Evolutionary conservation across 2,888 invertebrate species (phyloP).

Genomic region (Stomorhina lunata): DNA sequence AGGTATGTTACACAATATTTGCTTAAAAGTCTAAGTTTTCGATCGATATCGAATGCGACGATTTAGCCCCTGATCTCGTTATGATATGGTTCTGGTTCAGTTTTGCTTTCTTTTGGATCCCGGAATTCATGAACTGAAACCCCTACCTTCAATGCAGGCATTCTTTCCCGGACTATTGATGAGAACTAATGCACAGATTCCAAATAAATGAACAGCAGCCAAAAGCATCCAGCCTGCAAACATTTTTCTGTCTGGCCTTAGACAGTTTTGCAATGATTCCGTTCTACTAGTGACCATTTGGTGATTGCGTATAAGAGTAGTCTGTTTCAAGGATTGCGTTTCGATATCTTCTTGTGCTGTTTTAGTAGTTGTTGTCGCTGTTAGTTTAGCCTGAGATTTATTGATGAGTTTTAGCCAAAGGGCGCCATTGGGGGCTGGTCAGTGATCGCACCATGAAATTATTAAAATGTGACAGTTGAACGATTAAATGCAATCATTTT

Average conservation of each 20-base stretch:
- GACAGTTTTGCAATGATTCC: slow-evolving; percentile 27
- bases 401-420: slow-evolving; percentile 76
- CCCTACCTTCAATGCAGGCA: slow-evolving; percentile 35
- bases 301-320: slow-evolving; percentile 55
- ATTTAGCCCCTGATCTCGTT: background rate
- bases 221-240: slow-evolving; percentile 48
- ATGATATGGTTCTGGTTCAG: background rate
- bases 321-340: slow-evolving; percentile 39
- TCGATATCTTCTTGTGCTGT: slow-evolving; percentile 38
- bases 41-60: too few species aligned
- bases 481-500: slow-evolving; percentile 77
- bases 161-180: slow-evolving; percentile 50
- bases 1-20: too few species aligned
- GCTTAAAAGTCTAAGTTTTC: too few species aligned
- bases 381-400: slow-evolving; percentile 70
- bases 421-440: slow-evolving; percentile 76
- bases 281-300: slow-evolving; percentile 52
- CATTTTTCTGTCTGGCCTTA: slow-evolving; percentile 43
- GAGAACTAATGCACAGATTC: slow-evolving; percentile 48
- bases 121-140: background rate
- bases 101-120: background rate
- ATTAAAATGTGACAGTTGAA: slow-evolving; percentile 78
- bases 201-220: slow-evolving; percentile 55
- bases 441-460: slow-evolving; percentile 76
- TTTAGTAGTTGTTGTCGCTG: slow-evolving; percentile 50